Conservation (phyloP, 1,140 invertebrate genomes). For the Phthorimaea operculella region DNA sequence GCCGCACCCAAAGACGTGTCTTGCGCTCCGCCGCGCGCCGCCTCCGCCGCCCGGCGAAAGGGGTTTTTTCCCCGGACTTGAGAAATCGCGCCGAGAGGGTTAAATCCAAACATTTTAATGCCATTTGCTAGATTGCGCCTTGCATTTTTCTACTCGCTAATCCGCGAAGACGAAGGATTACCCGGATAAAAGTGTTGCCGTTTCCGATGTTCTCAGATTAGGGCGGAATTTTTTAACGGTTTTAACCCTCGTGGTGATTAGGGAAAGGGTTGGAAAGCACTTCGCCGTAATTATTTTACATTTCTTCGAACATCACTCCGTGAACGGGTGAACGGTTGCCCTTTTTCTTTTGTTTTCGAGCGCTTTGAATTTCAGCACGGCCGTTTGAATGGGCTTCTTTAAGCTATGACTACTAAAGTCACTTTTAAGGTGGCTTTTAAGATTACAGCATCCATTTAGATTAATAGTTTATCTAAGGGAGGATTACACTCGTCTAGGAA, state of each 20-base stretch:
- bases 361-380: background rate
- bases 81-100: slow-evolving; percentile 63
- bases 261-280: slow-evolving; percentile 52
- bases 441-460: too few species aligned
- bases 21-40: slow-evolving; percentile 59
- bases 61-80: slow-evolving; percentile 61
- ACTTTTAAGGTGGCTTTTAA: too few species aligned
- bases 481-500: too few species aligned
- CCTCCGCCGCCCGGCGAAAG: slow-evolving; percentile 41
- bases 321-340: slow-evolving; percentile 16
- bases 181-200: slow-evolving; percentile 59
- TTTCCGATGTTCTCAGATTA: slow-evolving; percentile 57
- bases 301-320: slow-evolving; percentile 36
- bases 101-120: slow-evolving; percentile 65
- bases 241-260: slow-evolving; percentile 43
- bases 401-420: background rate
- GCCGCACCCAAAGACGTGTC: slow-evolving; percentile 60
- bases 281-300: slow-evolving; percentile 57
- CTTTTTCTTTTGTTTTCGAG: slow-evolving; percentile 17
- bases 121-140: slow-evolving; percentile 66
- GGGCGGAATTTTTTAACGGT: slow-evolving; percentile 55
- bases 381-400: background rate
- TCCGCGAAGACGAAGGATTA: slow-evolving; percentile 63
- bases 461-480: too few species aligned
- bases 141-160: slow-evolving; percentile 59